phyloP scores from a whole-genome alignment of 1,140 invertebrate species.

The Zophobas morio region DNA sequence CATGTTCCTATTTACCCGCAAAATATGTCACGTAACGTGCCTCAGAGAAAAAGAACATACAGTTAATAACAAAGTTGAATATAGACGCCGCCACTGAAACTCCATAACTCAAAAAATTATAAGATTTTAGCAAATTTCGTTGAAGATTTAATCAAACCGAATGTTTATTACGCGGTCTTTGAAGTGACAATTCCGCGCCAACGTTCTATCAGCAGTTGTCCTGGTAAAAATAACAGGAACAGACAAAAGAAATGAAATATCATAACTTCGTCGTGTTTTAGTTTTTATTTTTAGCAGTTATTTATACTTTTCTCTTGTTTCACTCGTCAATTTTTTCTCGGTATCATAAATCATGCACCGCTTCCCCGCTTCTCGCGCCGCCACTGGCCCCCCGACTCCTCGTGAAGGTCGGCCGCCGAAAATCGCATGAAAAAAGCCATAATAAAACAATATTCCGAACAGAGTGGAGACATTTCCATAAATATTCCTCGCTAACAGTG shows the following conservation, averaged over 20 bases:
- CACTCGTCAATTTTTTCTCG: too few species aligned
- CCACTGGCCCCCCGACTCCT: background rate
- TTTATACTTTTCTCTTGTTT: too few species aligned
- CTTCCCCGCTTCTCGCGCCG: background rate
- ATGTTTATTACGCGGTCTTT: background rate
- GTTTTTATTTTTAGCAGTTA: too few species aligned
- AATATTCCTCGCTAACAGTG: slow-evolving; percentile 41
- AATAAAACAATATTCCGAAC: slow-evolving; percentile 43
- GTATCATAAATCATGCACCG: too few species aligned
- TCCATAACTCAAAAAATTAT: too few species aligned
- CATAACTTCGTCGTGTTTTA: too few species aligned
- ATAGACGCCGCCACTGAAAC: too few species aligned
- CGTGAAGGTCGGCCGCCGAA: slow-evolving; percentile 24
- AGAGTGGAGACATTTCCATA: slow-evolving; percentile 53
- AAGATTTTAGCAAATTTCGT: too few species aligned
- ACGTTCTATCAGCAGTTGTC: background rate
- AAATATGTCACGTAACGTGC: too few species aligned
- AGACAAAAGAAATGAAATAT: background rate
- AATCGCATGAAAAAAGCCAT: slow-evolving; percentile 51
- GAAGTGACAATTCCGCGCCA: background rate
- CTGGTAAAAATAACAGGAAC: background rate
- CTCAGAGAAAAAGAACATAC: too few species aligned
- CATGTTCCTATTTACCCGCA: too few species aligned
- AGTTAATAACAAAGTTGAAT: too few species aligned
- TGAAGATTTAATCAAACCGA: background rate